Evolutionary conservation across 1,140 invertebrate species (phyloP).

Genomic region (Plodia interpunctella): DNA sequence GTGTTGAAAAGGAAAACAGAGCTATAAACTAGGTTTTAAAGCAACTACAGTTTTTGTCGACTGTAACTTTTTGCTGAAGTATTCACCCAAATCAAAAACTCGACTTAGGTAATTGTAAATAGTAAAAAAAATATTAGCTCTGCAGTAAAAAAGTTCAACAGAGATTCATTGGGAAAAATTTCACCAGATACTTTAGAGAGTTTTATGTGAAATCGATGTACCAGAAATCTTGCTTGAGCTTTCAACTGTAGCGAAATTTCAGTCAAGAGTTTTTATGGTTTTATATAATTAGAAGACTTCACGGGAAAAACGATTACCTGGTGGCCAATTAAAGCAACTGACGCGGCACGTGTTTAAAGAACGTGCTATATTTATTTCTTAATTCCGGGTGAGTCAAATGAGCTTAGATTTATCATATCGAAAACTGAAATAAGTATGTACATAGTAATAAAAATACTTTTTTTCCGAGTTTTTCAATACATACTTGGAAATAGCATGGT

Average conservation of each 20-base stretch:
- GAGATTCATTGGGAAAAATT: background rate
- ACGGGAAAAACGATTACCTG: too few relatives aligned
- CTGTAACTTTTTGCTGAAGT: background rate
- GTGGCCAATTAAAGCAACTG: too few relatives aligned
- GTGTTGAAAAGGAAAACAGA: background rate
- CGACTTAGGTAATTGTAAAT: background rate
- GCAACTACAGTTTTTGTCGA: background rate
- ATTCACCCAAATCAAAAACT: background rate
- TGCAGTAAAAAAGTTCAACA: background rate
- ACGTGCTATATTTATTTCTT: too few relatives aligned
- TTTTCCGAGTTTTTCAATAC: too few relatives aligned
- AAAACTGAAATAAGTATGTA: too few relatives aligned
- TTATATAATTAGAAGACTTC: background rate
- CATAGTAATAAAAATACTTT: too few relatives aligned
- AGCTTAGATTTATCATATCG: too few relatives aligned
- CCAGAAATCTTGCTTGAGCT: background rate
- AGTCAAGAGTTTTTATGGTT: background rate
- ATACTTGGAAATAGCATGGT: too few relatives aligned
- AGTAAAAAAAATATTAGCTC: constrained; percentile 4
- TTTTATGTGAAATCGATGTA: background rate
- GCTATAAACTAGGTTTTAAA: background rate
- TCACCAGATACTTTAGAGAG: constrained; percentile 7
- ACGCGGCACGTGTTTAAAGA: too few relatives aligned
- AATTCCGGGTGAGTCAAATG: too few relatives aligned
- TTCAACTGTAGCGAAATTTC: constrained; percentile 4